phyloP scores from a whole-genome alignment of 2,797 vertebrate species.

The Rhinoraja longicauda region DNA sequence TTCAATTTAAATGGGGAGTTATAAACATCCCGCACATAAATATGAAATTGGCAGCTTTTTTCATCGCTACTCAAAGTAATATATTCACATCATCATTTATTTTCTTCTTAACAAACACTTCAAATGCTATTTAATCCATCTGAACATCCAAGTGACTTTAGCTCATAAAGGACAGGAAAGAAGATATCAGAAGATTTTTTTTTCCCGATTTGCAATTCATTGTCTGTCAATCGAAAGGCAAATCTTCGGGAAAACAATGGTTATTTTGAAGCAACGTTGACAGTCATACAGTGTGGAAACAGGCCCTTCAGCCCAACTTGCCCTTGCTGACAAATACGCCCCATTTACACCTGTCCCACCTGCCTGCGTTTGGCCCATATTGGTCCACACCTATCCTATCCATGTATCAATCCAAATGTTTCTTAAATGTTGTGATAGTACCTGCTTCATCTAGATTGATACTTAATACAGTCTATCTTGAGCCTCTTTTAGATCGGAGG shows the following conservation, averaged over 20 bases:
- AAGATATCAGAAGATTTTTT: not conserved
- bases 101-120: slow-evolving; percentile 23
- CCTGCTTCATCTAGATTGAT: too few relatives aligned
- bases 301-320: too few relatives aligned
- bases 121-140: slow-evolving; percentile 9
- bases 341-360: too few relatives aligned
- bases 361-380: too few relatives aligned
- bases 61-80: slow-evolving; percentile 26
- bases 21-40: slow-evolving; percentile 35
- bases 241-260: too few relatives aligned
- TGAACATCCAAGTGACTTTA: not conserved
- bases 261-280: too few relatives aligned
- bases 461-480: not conserved
- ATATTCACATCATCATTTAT: not conserved
- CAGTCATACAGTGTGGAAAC: too few relatives aligned
- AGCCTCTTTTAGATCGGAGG: not conserved
- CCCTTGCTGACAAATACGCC: too few relatives aligned
- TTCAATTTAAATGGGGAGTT: slow-evolving; percentile 27
- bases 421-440: too few relatives aligned
- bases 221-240: not conserved
- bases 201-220: not conserved
- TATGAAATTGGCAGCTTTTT: slow-evolving; percentile 28
- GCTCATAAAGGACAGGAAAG: not conserved
- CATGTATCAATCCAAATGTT: too few relatives aligned
- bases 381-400: too few relatives aligned